Base-by-base conservation (phyloP, 1,140 invertebrate species). In the Cyrtorhinus lividipennis region DNA sequence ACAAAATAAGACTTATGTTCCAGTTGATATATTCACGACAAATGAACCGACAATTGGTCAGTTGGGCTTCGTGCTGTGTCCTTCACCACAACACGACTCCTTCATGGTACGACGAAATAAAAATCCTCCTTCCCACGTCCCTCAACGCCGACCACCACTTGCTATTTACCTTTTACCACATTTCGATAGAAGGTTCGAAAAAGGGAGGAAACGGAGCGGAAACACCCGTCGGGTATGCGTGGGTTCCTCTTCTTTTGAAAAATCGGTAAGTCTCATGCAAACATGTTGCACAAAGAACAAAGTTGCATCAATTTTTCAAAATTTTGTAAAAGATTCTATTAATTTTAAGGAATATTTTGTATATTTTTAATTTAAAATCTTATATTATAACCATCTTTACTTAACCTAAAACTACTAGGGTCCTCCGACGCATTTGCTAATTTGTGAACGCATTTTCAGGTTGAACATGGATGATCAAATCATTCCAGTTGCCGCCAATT, bases 81-180 rank as follows among this genome's bases (percentile, higher is more conserved):
- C 73, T 90, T 56, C 88, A 92, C 74, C 89, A 92, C 71, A 88
- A 83, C 69, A 83, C 87, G 0, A 83, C 79, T 59, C 89, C 88
- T 1, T 80, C 80, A 1, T 92, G 88, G 88, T 86, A 88, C 70
- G 88, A 87, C 74, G 90, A 96, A 76, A 83, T 94, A n/a, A 93
- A 93, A 74, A 79, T 93, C 62, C 78, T 81, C 24, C 73, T 95
- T 10, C 91, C 91, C 0, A 78, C 86, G n/a, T 82, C 86, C 57
- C 74, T 94, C 8, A 82, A 86, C 24, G 70, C 80, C 0, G 81
- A 83, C 27, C 90, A 93, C 73, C 91, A 95, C 71, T 70, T 94
- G 22, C 77, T 94, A 2, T 94, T 95, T 72, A 90, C 86, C 1
- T 94, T 95, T 73, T 84, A 87, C 71, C 91, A 95, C 71, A 84